Base-by-base conservation (phyloP, 2,797 vertebrate genomes). In the Gymnothorax reevesii region DNA sequence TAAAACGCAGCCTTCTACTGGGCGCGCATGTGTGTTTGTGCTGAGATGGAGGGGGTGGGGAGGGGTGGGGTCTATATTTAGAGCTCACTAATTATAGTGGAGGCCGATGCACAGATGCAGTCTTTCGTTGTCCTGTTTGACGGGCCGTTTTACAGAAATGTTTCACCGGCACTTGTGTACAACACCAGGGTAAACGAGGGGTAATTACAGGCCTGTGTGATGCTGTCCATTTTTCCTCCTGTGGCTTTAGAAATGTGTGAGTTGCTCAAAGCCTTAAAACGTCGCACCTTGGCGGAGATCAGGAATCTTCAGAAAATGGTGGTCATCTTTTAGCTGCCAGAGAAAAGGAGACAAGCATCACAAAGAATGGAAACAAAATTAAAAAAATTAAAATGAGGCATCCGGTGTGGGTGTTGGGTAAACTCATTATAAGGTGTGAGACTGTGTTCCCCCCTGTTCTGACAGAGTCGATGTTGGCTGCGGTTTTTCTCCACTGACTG, bases 1-100 rank as follows among this genome's bases (percentile, higher is more conserved):
- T 55, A 80, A 55, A 80, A 55, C 77, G 22, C 49, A 4, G 49
- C 42, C 8, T 55, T 42, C 2, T 52, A 20, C 77, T 55, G 42
- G n/a, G n/a, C 49, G 49, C 54, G 22, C 55, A 20, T 80, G n/a
- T 80, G 4, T 55, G 10, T 52, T n/a, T 52, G 49, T 9, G 9
- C 20, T n/a, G 17, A 20, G 27, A 20, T 64, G 60, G 60, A 12
- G 57, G 57, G 57, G 57, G 60, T 15, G 25, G 7, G 22, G 33
- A 20, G 25, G 17, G 49, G 75, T 5, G 75, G 42, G n/a, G 49
- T 15, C 49, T 79, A n/a, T 79, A 52, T 27, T 77, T 52, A 17
- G 73, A 77, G 75, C 75, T 49, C 52, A 8, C 75, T 79, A 79
- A 55, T 80, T 80, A 80, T 80, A 80, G 49, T 79, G 49, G 15